A percentile compares a stretch with the other conserved stretches of the same genome.
Conservation (phyloP, 2,888 invertebrate genomes). For the Polyploca ridens region DNA sequence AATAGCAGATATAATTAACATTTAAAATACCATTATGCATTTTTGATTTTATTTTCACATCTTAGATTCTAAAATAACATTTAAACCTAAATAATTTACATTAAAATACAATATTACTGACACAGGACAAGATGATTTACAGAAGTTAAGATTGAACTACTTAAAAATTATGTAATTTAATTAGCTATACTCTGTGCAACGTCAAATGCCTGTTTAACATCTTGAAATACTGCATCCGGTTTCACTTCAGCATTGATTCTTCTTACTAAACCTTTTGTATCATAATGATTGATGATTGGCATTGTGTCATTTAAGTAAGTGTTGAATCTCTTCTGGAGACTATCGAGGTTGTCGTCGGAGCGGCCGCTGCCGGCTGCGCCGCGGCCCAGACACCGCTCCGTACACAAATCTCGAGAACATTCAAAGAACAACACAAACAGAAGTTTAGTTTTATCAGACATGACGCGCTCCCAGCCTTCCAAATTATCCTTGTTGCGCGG, state of each 20-base stretch:
- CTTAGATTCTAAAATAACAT: not conserved
- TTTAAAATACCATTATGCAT: not conserved
- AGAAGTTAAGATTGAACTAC: conserved; percentile 41
- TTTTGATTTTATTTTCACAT: not conserved
- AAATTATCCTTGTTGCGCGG: conserved; percentile 98
- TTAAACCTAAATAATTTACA: conserved; percentile 9
- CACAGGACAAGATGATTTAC: conserved; percentile 9
- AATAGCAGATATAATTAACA: too few species aligned
- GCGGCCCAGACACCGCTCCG: conserved; percentile 92
- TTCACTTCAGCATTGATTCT: conserved; percentile 89
- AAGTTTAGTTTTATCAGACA: conserved; percentile 93
- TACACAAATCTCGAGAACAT: conserved; percentile 93
- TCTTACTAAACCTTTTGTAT: conserved; percentile 87
- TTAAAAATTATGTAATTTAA: conserved; percentile 42
- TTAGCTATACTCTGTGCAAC: conserved; percentile 59
- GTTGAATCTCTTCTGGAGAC: conserved; percentile 93
- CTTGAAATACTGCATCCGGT: conserved; percentile 87
- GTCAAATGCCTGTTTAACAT: conserved; percentile 82
- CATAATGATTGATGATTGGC: conserved; percentile 95
- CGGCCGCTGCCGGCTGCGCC: conserved; percentile 96
- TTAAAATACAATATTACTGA: conserved; percentile 9
- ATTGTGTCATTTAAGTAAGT: conserved; percentile 94
- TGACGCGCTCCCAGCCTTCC: conserved; percentile 95
- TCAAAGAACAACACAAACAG: conserved; percentile 97
- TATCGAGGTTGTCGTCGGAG: conserved; percentile 96